Evolutionary conservation across 2,797 vertebrate species (phyloP).

Genomic region (Spatula clypeata): DNA sequence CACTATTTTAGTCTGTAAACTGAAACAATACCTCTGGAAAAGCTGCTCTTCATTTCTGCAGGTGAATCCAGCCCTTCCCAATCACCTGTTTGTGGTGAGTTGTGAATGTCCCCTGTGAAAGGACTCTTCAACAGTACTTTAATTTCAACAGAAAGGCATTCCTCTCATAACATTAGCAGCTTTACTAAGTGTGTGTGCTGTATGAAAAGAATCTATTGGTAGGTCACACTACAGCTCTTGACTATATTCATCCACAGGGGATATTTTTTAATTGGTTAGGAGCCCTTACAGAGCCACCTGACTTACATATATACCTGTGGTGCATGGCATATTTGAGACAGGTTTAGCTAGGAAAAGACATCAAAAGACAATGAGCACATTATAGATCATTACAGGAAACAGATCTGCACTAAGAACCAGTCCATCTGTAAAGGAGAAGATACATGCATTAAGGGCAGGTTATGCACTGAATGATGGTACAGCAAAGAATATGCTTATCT

Average conservation of each 20-base stretch:
- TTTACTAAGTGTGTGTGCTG: slow-evolving; percentile 40
- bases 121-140: slow-evolving; percentile 14
- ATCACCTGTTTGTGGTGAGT: slow-evolving; percentile 19
- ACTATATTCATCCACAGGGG: slow-evolving; percentile 35
- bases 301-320: slow-evolving; percentile 35
- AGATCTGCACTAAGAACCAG: background rate
- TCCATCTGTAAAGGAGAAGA: slow-evolving; percentile 29
- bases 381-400: slow-evolving; percentile 32
- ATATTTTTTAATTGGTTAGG: slow-evolving; percentile 71
- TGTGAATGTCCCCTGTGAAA: slow-evolving; percentile 24
- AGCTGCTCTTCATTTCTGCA: background rate
- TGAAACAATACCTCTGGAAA: slow-evolving; percentile 1
- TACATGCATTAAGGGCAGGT: background rate
- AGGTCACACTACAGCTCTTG: slow-evolving; percentile 40
- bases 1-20: slow-evolving; percentile 37
- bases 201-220: slow-evolving; percentile 42
- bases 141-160: slow-evolving; percentile 63
- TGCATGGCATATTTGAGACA: slow-evolving; percentile 17
- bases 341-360: slow-evolving; percentile 37
- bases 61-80: slow-evolving; percentile 32
- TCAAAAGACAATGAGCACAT: background rate
- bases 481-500: slow-evolving; percentile 53
- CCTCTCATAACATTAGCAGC: background rate
- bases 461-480: background rate
- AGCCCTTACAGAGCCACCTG: slow-evolving; percentile 42